These are phyloP conservation scores for Athrips mouffetella DNA, from an alignment of 2,888 invertebrate species.

Conservation along the genomic window DNA sequence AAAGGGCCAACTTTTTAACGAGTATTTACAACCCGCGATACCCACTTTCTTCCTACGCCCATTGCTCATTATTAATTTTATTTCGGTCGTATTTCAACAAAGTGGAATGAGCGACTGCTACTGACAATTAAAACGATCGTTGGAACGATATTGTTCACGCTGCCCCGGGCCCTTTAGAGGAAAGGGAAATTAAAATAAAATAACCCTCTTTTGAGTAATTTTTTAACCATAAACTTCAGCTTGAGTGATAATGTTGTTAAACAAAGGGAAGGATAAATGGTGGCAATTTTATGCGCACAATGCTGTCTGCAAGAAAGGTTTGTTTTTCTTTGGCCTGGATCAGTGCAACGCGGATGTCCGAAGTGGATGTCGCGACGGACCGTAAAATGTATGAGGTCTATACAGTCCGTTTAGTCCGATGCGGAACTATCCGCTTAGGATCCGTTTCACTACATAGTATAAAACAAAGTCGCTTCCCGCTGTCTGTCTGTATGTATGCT, in stretches of 20 bases:
- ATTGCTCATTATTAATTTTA: slow-evolving; percentile 6
- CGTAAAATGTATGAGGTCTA: too few species aligned
- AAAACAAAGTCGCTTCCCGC: too few species aligned
- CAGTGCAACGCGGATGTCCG: too few species aligned
- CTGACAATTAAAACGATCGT: slow-evolving; percentile 17
- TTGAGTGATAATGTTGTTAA: not conserved
- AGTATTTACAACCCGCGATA: not conserved
- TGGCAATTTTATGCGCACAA: too few species aligned
- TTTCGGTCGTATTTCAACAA: not conserved
- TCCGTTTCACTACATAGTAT: too few species aligned
- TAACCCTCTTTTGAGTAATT: slow-evolving; percentile 9
- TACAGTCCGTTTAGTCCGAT: too few species aligned
- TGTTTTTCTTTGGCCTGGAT: too few species aligned
- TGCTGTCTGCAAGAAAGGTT: too few species aligned
- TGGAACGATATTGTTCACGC: slow-evolving; percentile 7
- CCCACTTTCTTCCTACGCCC: not conserved
- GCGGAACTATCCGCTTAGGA: too few species aligned
- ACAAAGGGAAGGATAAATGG: slow-evolving; percentile 1
- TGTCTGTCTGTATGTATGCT: too few species aligned
- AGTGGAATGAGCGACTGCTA: slow-evolving; percentile 8
- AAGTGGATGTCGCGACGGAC: too few species aligned
- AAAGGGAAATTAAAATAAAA: slow-evolving; percentile 15
- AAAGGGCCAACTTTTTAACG: not conserved
- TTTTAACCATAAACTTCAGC: slow-evolving; percentile 8
- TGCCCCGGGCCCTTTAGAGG: slow-evolving; percentile 11